Base-by-base conservation (phyloP, 2,113 vertebrate species). In the Syrrhaptes paradoxus region DNA sequence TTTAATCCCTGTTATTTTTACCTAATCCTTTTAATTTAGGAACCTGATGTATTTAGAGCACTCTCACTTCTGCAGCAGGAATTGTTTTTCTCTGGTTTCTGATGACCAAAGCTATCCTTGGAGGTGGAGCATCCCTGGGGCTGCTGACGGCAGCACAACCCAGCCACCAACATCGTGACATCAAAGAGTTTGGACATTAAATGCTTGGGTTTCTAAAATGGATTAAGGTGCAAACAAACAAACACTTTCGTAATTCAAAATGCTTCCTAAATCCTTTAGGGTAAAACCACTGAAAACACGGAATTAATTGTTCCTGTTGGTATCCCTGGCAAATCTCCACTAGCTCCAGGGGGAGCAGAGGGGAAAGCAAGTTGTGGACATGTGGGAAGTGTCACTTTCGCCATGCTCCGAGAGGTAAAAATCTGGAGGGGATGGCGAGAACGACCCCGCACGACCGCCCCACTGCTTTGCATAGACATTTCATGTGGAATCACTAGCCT, bases 11-110 rank as follows among this genome's bases (percentile, higher is more conserved):
- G 15, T n/a, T 80, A 38, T 55, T 88, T 87, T 78, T 74, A 61
- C 24, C 28, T 77, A 74, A 90, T 85, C 59, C 31, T 65, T 95
- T 84, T 71, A 63, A 55, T 84, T 92, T 70, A 88, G 38, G 26
- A 76, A 63, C 41, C 14, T 57, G 79, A 91, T 31, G 20, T 67
- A 87, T 55, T 78, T 68, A 84, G 77, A 86, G 13, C 63, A 38
- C 38, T 61, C 52, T 73, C 16, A 80, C 14, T 72, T 87, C n/a
- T 21, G 51, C 34, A 73, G 43, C 11, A 22, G 67, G 32, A 41
- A 46, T 85, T 34, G 20, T 11, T 67, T 88, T 76, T 45, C 49
- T 68, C 72, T 76, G 70, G 48, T 78, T 93, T 43, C 62, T 74
- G 59, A 59, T 11, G 79, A 52, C 72, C 67, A 80, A 84, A 88